Conservation (phyloP, 2,113 vertebrate genomes). For the Alligator sinensis region DNA sequence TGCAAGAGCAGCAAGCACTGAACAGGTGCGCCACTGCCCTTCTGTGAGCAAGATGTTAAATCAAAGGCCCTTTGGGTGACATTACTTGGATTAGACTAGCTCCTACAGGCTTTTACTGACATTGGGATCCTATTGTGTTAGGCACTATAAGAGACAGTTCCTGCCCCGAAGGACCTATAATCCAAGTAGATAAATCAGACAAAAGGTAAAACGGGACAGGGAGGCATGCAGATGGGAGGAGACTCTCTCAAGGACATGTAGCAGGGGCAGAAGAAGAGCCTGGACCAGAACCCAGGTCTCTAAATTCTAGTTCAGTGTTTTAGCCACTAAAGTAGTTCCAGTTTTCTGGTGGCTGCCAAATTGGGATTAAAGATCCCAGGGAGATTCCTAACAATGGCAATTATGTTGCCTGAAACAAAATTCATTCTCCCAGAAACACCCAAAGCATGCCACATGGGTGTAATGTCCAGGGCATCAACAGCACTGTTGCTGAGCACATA, state of each 20-base stretch:
- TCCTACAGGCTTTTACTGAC: neutral
- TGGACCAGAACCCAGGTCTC: neutral
- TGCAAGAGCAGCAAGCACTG: neutral
- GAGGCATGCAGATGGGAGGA: neutral
- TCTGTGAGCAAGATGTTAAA: neutral
- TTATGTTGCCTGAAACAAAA: neutral
- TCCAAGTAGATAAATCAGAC: neutral
- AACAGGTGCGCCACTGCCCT: neutral
- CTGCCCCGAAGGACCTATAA: neutral
- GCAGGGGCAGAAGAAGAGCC: neutral
- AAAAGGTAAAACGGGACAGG: neutral
- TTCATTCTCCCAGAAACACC: neutral
- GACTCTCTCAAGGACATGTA: fast-evolving
- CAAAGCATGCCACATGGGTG: fast-evolving
- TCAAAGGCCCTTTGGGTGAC: neutral
- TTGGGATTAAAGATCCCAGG: neutral
- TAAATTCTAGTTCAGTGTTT: neutral
- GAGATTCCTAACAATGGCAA: conserved; percentile 8
- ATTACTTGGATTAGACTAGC: neutral
- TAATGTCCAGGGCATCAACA: neutral
- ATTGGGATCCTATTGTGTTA: fast-evolving
- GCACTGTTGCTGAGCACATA: fast-evolving
- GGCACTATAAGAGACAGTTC: neutral
- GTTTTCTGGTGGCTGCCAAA: neutral
- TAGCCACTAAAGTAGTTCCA: neutral